phyloP scores from a whole-genome alignment of 2,888 invertebrate genomes.

The Timema podura region DNA sequence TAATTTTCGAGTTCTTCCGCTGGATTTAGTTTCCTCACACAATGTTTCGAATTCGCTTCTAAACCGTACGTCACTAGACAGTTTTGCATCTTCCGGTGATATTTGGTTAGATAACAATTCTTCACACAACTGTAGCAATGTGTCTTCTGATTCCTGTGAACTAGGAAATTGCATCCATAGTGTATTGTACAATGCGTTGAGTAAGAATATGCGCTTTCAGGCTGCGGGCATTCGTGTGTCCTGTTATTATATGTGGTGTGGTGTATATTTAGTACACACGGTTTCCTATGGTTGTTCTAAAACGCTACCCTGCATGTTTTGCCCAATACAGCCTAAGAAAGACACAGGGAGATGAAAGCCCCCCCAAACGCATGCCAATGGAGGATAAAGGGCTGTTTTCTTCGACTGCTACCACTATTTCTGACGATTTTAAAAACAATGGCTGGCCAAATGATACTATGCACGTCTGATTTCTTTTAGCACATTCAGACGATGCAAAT shows the following conservation, averaged over 20 bases:
- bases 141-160: not conserved
- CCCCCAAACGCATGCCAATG: not conserved
- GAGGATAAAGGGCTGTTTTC: not conserved
- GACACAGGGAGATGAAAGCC: slow-evolving; percentile 14
- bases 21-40: not conserved
- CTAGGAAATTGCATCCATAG: not conserved
- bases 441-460: not conserved
- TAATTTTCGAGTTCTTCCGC: not conserved
- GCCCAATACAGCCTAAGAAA: slow-evolving; percentile 19
- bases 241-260: not conserved
- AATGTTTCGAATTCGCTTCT: not conserved
- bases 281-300: not conserved
- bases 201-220: not conserved
- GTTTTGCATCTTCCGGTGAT: not conserved
- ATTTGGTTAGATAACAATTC: slow-evolving; percentile 2
- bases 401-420: not conserved
- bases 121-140: not conserved
- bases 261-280: slow-evolving; percentile 1
- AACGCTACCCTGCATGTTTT: not conserved
- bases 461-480: not conserved
- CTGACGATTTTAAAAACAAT: not conserved
- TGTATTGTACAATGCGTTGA: not conserved
- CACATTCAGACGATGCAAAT: not conserved
- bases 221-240: not conserved
- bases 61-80: not conserved